Base-by-base conservation (phyloP, 2,888 invertebrate species). In the Trichogramma dendrolimi region DNA sequence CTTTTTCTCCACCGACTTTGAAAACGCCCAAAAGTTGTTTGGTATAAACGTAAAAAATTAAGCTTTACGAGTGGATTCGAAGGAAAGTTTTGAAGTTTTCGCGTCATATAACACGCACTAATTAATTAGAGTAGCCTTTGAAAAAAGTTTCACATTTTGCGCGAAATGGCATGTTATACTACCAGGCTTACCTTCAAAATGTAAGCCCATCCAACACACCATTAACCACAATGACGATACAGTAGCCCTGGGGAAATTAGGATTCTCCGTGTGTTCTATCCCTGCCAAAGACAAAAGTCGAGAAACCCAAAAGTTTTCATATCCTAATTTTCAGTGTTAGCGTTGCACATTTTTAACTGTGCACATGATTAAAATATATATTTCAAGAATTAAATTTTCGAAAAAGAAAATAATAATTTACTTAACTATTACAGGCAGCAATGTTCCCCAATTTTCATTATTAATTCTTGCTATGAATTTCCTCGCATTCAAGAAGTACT, bases 161-260 rank as follows among this genome's bases (percentile, higher is more conserved):
- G 46, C 46, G 8, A 56, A 56, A 55, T 44, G 5, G 14, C 6
- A 5, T 48, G 6, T 48, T 11, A 11, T 48, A 14, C 48, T 14
- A 14, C 48, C 11, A 11, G 5, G 5, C 5, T 11, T 48, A 48
- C 11, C 27, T 14, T 6, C 27, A 54, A 57, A 61, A 53, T 40
- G 51, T 55, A 52, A 41, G 43, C 48, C 11, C 54, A 55, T 60
- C 64, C 62, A 62, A 60, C 56, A 61, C 62, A 64, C 64, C 61
- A 65, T 67, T 65, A 66, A 60, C 63, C 43, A 56, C 64, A 65
- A 64, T 64, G 66, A 67, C 67, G 66, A 66, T 64, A 64, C 60
- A 47, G 60, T 53, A 52, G 50, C 67, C 66, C 66, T 39, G 53
- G 67, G 67, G 66, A 67, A 67, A 66, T 67, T 65, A 65, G 62